phyloP scores from a whole-genome alignment of 2,888 invertebrate genomes.

The Cosmorhoe ocellata region DNA sequence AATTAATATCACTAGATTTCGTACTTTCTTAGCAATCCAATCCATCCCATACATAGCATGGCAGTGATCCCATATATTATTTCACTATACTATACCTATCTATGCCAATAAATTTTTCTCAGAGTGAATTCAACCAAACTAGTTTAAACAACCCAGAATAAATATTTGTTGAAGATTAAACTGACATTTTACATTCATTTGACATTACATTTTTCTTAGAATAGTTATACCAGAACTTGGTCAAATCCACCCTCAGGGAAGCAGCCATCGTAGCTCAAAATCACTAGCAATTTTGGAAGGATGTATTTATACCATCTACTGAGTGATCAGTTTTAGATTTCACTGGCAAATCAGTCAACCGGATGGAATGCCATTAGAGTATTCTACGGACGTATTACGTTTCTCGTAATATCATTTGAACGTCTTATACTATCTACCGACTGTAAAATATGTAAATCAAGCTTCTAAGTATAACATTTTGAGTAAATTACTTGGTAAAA shows the following conservation, averaged over 20 bases:
- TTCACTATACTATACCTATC: constrained; percentile 4
- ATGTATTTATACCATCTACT: constrained; percentile 1
- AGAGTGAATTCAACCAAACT: no score
- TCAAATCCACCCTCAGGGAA: no score
- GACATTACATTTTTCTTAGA: no score
- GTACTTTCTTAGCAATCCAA: background rate
- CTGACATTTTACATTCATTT: no score
- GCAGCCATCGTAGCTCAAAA: constrained; percentile 8
- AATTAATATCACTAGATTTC: no score
- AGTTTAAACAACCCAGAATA: no score
- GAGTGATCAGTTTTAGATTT: background rate
- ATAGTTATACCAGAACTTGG: no score
- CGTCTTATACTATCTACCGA: background rate
- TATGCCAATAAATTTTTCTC: constrained; percentile 1
- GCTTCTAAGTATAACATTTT: background rate
- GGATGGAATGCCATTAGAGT: constrained; percentile 56
- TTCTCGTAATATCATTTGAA: background rate
- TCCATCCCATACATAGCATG: constrained; percentile 17
- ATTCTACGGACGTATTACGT: no score
- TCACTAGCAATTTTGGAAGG: constrained; percentile 7
- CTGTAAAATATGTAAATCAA: background rate
- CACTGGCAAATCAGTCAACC: constrained; percentile 29
- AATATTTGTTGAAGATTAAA: no score
- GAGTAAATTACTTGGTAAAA: background rate
- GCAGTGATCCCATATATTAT: constrained; percentile 26